A percentile compares a stretch with the other conserved stretches of the same genome.
phyloP scores from a whole-genome alignment of 2,888 invertebrate species.

The Hypomecis punctinalis region DNA sequence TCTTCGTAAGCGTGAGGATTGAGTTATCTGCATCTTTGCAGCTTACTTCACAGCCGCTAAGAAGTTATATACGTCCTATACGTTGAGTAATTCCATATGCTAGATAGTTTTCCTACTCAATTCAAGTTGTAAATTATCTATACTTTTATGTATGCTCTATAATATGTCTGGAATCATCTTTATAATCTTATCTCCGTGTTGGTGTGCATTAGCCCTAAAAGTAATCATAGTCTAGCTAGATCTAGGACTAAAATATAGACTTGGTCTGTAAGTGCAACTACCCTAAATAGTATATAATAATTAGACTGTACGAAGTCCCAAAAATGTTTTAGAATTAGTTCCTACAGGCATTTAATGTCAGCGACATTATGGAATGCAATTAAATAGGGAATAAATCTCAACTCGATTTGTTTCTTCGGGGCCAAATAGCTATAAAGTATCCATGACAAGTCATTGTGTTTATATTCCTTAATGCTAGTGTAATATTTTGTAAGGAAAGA shows the following conservation, averaged over 20 bases:
- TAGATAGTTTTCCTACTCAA: too few relatives aligned
- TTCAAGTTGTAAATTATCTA: too few relatives aligned
- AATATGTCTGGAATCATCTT: constrained; percentile 1
- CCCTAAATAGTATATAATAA: constrained; percentile 22
- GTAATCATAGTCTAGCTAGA: constrained; percentile 25
- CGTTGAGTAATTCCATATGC: too few relatives aligned
- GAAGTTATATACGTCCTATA: too few relatives aligned
- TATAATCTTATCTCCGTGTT: background rate
- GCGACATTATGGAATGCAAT: constrained; percentile 45
- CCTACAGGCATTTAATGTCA: constrained; percentile 63
- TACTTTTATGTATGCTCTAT: too few relatives aligned
- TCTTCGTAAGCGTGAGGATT: too few relatives aligned
- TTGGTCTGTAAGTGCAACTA: constrained; percentile 33
- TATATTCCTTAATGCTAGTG: constrained; percentile 49
- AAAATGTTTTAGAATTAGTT: constrained; percentile 50
- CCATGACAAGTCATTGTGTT: constrained; percentile 80
- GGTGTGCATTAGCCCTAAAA: constrained; percentile 1
- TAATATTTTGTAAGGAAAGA: constrained; percentile 19
- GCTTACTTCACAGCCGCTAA: too few relatives aligned
- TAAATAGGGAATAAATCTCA: constrained; percentile 60
- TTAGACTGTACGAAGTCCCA: constrained; percentile 39
- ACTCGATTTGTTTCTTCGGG: constrained; percentile 75
- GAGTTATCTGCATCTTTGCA: too few relatives aligned
- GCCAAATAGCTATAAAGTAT: constrained; percentile 78
- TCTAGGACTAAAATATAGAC: constrained; percentile 25